Percentiles rank a stretch among this genome's conserved stretches.
Conservation (phyloP, 2,113 vertebrate species). For the Odontophorus gujanensis region DNA sequence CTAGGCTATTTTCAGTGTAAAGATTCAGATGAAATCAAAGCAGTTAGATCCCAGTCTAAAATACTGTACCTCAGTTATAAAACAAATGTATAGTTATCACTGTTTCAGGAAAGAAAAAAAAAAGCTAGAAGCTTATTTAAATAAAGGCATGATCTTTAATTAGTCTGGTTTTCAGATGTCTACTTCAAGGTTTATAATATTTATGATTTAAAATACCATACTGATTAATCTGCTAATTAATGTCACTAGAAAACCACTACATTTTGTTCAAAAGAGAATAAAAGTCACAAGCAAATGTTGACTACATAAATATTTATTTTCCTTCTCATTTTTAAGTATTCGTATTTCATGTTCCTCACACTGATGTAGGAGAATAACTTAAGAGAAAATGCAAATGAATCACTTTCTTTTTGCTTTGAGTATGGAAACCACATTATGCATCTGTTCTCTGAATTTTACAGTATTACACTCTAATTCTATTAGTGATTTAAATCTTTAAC, state of each 20-base stretch:
- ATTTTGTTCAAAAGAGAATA: neutral
- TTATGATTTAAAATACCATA: neutral
- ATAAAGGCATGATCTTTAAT: neutral
- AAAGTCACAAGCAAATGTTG: neutral
- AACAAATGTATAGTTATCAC: neutral
- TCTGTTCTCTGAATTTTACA: neutral
- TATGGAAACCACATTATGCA: neutral
- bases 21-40: neutral
- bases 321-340: neutral
- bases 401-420: neutral
- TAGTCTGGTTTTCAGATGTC: fast-evolving
- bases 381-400: neutral
- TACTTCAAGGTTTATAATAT: neutral
- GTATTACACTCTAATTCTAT: neutral
- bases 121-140: neutral
- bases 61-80: neutral
- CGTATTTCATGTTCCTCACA: neutral
- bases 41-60: neutral
- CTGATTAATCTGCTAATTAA: neutral
- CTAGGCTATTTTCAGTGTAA: neutral
- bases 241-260: fast-evolving
- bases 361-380: neutral
- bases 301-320: neutral
- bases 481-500: neutral
- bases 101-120: neutral